Evolutionary conservation across 2,797 vertebrate species (phyloP), one percentile per base, ranked within the genome.

Genomic region (Amblyraja radiata): DNA sequence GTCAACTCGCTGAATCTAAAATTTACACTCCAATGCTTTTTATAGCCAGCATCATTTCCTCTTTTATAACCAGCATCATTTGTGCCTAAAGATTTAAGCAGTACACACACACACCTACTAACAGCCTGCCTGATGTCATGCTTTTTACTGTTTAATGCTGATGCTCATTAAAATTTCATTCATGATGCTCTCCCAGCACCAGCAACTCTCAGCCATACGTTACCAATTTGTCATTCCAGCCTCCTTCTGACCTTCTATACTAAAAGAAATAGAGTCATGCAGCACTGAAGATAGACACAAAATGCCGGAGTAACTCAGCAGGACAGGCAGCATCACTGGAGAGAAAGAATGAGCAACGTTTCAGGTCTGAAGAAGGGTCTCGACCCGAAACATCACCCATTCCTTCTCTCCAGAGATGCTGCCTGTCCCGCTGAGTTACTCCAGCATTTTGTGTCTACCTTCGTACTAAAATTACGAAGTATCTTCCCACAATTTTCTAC

Each of bases 1-100:
- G 90, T 76, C 68, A 92, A 76, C 36, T 46, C 71, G 54, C 71
- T 74, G 68, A 92, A 74, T 92, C 71, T 9, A 92, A 36, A 74
- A 92, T 92, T 92, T 92, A 92, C 90, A 92, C 68, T 28, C 71
- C 39, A 74, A 25, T 54, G 90, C 90, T 39, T 92, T 74, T 71
- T 74, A 54, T 91, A 46, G 54, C 68, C 23, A 91, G 83, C 28
- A 73, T 91, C 68, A 63, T 63, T 86, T 86, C 61, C 83, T 86
- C 28, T 65, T 86, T 86, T 86, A 65, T 65, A 88, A 65, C 84
- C n/a, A 36, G 84, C 84, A 88, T 88, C 16, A 88, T 36, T 88
- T 39, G 84, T 88, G 84, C n/a, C 61, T 68, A 68, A 83, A 84
- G 81, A 84, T 61, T 61, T 58, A 84, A 88, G n/a, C 84, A 65